These are phyloP conservation scores for Pogoniulus pusillus DNA, from an alignment of 2,797 vertebrate species.

Conservation along the genomic window DNA sequence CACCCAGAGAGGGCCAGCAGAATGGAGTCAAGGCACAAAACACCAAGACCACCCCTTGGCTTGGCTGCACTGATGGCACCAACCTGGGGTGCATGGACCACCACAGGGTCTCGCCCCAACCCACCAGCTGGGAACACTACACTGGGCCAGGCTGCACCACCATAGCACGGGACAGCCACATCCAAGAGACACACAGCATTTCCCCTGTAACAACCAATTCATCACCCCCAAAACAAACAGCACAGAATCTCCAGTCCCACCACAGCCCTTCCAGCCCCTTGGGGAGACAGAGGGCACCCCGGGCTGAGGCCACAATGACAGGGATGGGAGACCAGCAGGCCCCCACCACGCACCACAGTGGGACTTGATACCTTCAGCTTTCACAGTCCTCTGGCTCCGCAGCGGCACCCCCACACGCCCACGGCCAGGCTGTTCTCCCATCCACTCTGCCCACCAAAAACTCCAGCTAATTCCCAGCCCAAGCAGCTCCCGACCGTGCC, in stretches of 20 bases:
- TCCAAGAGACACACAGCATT: rapidly evolving
- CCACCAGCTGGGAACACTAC: rapidly evolving
- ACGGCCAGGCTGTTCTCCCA: conserved; percentile 1
- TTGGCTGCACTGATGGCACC: rapidly evolving
- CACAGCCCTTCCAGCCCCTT: neutral
- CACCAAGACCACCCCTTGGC: neutral
- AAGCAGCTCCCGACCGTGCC: neutral
- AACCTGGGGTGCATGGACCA: rapidly evolving
- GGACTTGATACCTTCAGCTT: neutral
- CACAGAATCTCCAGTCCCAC: neutral
- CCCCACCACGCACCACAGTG: rapidly evolving
- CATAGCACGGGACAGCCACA: neutral
- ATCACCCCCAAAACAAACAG: neutral
- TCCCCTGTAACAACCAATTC: neutral
- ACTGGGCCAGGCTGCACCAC: neutral
- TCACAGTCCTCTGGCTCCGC: neutral
- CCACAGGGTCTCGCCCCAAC: rapidly evolving
- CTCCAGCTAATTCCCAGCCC: conserved; percentile 18
- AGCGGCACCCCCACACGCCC: neutral
- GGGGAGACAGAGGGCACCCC: neutral
- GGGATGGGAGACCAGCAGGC: neutral
- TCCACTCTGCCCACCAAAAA: neutral
- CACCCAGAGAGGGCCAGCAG: neutral
- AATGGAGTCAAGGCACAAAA: neutral
- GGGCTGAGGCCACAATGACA: rapidly evolving